Evolutionary conservation across 35 echinoderm and acorn worm species (phyloP).

Genomic region (Strongylocentrotus purpuratus): DNA sequence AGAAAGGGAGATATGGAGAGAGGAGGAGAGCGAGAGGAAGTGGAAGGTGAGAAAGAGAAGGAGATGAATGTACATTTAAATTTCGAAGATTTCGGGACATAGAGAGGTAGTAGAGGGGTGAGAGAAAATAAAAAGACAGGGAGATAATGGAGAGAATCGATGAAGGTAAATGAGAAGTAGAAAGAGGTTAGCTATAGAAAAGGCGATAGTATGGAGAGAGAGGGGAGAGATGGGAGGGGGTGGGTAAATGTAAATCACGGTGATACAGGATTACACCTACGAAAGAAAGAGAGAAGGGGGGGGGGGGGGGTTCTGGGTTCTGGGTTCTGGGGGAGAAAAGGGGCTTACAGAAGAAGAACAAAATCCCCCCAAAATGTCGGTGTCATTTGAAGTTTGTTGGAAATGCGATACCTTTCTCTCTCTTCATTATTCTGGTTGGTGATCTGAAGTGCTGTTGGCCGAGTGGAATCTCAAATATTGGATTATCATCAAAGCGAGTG

Average conservation of each 20-base stretch:
- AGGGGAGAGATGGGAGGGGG: neutral
- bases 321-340: too few relatives aligned
- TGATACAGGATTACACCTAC: too few relatives aligned
- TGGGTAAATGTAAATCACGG: neutral
- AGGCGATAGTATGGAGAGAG: too few relatives aligned
- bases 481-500: constrained; percentile 11
- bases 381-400: neutral
- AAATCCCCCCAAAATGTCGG: neutral
- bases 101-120: neutral
- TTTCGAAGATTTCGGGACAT: neutral
- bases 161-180: neutral
- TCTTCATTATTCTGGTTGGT: neutral
- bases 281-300: too few relatives aligned
- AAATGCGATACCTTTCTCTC: neutral
- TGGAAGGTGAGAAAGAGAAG: neutral
- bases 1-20: neutral
- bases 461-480: constrained; percentile 11
- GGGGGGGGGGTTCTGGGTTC: too few relatives aligned
- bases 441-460: neutral
- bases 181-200: too few relatives aligned
- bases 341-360: too few relatives aligned
- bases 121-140: neutral
- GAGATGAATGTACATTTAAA: neutral
- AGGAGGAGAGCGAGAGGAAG: neutral
- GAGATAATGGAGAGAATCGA: neutral